Base-by-base conservation (phyloP, 2,113 vertebrate genomes). In the Psittacara wagleri region DNA sequence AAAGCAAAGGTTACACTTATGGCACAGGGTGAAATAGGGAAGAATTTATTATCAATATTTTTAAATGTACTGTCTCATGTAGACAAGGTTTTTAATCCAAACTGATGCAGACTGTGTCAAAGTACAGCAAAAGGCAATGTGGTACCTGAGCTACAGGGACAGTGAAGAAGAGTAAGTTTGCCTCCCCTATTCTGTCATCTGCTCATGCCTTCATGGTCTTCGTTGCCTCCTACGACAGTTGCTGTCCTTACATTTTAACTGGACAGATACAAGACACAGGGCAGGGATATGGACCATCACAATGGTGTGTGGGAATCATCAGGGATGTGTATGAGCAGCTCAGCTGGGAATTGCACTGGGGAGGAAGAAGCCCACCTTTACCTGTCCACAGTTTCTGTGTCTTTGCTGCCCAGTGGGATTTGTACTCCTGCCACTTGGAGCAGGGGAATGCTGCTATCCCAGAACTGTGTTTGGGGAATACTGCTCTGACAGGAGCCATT, bases 401-500 rank as follows among this genome's bases (percentile, higher is more conserved):
- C 68, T n/a, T 24, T 19, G n/a, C 19, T 49, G 12, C 15, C 63
- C 0, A 3, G 13, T 13, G 44, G 73, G 54, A 27, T 35, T 25
- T 35, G 22, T 9, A 10, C 9, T n/a, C 28, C 41, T 3, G 2
- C 28, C 41, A 5, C 57, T n/a, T 59, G 57, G 22, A 59, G 57
- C 57, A 35, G 13, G 13, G 57, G 57, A 59, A 59, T 35, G 57
- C n/a, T 23, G n/a, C 57, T 6, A 6, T 24, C 57, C 57, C n/a
- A 59, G 33, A 15, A n/a, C 57, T 59, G 57, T 9, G 19, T 15
- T 25, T 59, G 33, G 64, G 41, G 66, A 59, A 44, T 19, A 6
- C 15, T 7, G 17, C 8, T 67, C 27, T 35, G 49, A 17, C 10
- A 2, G 8, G 17, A 5, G 52, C 33, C 0, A 1, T 11, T n/a